phyloP scores from a whole-genome alignment of 2,888 invertebrate genomes.

The Axea sp. region DNA sequence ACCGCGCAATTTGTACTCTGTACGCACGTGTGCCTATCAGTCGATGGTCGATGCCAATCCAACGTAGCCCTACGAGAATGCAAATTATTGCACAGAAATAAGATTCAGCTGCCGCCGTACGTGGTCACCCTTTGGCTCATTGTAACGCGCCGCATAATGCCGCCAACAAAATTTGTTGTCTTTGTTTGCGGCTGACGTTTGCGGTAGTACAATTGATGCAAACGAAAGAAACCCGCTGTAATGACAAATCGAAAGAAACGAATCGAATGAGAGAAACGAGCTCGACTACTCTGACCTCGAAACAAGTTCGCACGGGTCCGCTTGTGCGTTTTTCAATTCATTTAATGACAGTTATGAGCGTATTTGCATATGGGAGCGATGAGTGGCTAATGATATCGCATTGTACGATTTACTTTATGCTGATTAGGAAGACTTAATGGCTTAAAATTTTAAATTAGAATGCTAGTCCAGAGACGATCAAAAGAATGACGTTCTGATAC shows the following conservation, averaged over 20 bases:
- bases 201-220: slow-evolving; percentile 38
- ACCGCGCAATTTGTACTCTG: slow-evolving; percentile 30
- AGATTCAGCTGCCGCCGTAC: slow-evolving; percentile 69
- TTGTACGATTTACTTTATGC: slow-evolving; percentile 15
- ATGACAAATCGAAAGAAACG: slow-evolving; percentile 49
- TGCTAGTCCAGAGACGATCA: too few species aligned
- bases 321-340: not conserved
- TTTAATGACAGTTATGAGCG: slow-evolving; percentile 11
- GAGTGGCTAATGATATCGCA: slow-evolving; percentile 16
- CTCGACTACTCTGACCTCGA: not conserved
- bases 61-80: slow-evolving; percentile 74
- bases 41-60: slow-evolving; percentile 35
- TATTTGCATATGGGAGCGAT: slow-evolving; percentile 12
- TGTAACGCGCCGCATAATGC: slow-evolving; percentile 62
- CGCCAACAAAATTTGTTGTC: slow-evolving; percentile 32
- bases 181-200: slow-evolving; percentile 43
- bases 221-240: slow-evolving; percentile 36
- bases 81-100: slow-evolving; percentile 75
- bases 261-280: slow-evolving; percentile 18
- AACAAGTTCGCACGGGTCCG: slow-evolving; percentile 2
- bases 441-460: too few species aligned
- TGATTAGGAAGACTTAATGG: too few species aligned
- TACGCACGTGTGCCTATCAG: slow-evolving; percentile 17
- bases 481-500: too few species aligned
- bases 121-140: slow-evolving; percentile 64